Evolutionary conservation across 2,797 vertebrate species (phyloP).

Genomic region (Discoglossus pictus): DNA sequence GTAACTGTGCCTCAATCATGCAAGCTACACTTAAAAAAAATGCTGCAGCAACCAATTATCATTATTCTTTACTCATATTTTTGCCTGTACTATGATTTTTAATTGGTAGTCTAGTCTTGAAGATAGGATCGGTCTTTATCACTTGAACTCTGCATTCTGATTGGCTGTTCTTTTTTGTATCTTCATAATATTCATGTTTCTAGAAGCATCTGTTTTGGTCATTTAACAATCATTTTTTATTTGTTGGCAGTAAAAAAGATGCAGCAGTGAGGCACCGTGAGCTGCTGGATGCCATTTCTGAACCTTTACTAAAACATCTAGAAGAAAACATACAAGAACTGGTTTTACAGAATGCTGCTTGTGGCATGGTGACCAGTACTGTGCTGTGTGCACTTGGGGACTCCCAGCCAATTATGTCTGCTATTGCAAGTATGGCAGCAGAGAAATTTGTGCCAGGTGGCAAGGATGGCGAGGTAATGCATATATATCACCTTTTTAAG

Average conservation of each 20-base stretch:
- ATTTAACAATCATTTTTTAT: not conserved
- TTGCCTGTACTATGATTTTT: too few species aligned
- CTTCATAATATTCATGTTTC: not conserved
- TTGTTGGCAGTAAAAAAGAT: conserved; percentile 87
- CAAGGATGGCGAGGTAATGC: conserved; percentile 74
- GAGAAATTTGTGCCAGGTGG: conserved; percentile 82
- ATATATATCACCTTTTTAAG: not conserved
- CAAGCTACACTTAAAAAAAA: too few species aligned
- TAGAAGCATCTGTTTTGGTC: not conserved
- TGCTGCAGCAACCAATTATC: too few species aligned
- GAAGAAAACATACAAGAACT: conserved; percentile 74
- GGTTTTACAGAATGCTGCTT: conserved; percentile 80
- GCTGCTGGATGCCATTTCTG: conserved; percentile 85
- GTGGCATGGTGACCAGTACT: conserved; percentile 81
- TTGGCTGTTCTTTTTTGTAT: too few species aligned
- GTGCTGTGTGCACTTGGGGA: conserved; percentile 80
- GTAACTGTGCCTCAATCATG: too few species aligned
- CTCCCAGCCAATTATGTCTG: conserved; percentile 79
- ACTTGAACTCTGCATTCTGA: too few species aligned
- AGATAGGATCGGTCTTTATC: too few species aligned
- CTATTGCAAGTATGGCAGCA: conserved; percentile 81
- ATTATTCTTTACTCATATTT: too few species aligned
- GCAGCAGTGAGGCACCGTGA: conserved; percentile 72
- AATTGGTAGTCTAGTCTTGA: too few species aligned
- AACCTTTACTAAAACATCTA: conserved; percentile 78